A percentile compares a stretch with the other conserved stretches of the same genome.
Evolutionary conservation across 2,888 invertebrate genomes (phyloP).

Genomic region (Reticulitermes lucifugus): DNA sequence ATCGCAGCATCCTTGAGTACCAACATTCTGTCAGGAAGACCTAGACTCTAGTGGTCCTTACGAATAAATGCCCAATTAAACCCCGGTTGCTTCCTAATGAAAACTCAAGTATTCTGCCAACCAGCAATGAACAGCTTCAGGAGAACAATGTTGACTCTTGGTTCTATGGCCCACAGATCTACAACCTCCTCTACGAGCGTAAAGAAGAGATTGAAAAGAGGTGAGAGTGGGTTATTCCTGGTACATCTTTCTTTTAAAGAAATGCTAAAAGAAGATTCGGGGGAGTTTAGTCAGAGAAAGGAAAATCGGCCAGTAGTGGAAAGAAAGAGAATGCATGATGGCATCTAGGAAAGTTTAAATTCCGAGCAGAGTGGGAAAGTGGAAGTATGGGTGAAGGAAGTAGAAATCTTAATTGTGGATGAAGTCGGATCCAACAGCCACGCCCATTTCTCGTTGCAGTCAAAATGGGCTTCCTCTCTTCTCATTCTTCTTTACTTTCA

Average conservation of each 20-base stretch:
- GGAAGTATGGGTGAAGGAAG: neutral
- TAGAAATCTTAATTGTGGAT: conserved; percentile 8
- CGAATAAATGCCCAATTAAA: conserved; percentile 18
- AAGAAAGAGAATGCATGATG: conserved; percentile 3
- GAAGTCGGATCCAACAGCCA: conserved; percentile 13
- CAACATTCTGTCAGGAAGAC: neutral
- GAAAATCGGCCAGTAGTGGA: neutral
- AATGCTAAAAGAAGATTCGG: neutral
- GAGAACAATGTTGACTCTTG: conserved; percentile 14
- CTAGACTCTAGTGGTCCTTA: neutral
- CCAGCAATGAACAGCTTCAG: neutral
- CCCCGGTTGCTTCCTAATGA: neutral
- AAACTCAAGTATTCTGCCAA: neutral
- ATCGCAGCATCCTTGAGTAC: neutral
- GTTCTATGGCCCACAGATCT: neutral
- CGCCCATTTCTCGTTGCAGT: neutral
- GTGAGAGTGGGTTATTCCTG: neutral
- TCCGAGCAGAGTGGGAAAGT: neutral
- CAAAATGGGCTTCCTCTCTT: neutral
- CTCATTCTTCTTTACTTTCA: neutral
- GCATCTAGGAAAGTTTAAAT: conserved; percentile 1
- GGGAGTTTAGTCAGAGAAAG: neutral
- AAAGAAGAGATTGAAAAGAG: neutral
- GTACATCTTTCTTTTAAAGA: neutral
- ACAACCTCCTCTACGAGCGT: neutral